These are phyloP conservation scores for Oscheius onirici DNA, from an alignment of 2,888 invertebrate species.

Conservation along the genomic window DNA sequence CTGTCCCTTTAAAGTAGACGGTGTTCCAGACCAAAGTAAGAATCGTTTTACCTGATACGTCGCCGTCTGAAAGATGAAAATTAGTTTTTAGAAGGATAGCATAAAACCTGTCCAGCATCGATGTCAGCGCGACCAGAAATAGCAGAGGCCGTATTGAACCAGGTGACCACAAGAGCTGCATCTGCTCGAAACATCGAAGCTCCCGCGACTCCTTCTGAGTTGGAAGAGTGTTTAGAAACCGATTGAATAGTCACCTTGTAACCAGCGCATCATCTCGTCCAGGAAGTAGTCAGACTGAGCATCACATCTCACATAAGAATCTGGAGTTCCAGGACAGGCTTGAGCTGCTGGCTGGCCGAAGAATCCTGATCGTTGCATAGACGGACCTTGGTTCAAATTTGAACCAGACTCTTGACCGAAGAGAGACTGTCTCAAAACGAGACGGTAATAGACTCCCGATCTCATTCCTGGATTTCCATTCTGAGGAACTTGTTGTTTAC, in stretches of 20 bases:
- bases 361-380: conserved; percentile 57
- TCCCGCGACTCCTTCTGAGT: conserved; percentile 86
- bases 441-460: conserved; percentile 69
- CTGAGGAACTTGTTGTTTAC: conserved; percentile 70
- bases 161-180: conserved; percentile 88
- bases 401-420: conserved; percentile 64
- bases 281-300: conserved; percentile 65
- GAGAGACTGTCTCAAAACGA: conserved; percentile 66
- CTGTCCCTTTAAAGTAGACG: too few relatives aligned
- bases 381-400: conserved; percentile 60
- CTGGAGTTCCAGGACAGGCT: conserved; percentile 67
- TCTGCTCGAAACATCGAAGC: conserved; percentile 89
- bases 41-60: too few relatives aligned
- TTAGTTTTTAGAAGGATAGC: too few relatives aligned
- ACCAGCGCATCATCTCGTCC: conserved; percentile 70
- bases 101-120: conserved; percentile 74
- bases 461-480: conserved; percentile 63
- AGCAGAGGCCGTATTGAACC: conserved; percentile 87
- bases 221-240: background rate
- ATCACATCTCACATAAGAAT: conserved; percentile 67
- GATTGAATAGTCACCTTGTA: conserved; percentile 37
- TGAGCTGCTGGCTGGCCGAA: conserved; percentile 58
- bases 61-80: too few relatives aligned
- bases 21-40: too few relatives aligned
- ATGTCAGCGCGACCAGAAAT: conserved; percentile 69